phyloP scores from a whole-genome alignment of 2,797 vertebrate species.

The Lophius americanus region DNA sequence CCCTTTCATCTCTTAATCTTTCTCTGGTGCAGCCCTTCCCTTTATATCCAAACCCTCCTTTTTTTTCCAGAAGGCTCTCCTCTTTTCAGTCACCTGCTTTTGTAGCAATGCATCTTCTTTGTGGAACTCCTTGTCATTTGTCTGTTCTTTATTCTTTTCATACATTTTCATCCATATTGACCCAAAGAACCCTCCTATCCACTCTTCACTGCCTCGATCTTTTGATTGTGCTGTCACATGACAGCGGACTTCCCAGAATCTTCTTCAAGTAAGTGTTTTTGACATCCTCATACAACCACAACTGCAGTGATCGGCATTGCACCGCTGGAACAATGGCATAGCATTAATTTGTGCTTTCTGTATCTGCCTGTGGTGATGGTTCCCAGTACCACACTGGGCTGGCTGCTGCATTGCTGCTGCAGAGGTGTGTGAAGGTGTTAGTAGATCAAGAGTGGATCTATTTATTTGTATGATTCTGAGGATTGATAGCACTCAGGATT shows the following conservation, averaged over 20 bases:
- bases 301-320: conserved; percentile 30
- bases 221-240: conserved; percentile 25
- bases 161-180: conserved; percentile 33
- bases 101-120: conserved; percentile 11
- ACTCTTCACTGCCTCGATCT: conserved; percentile 21
- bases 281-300: conserved; percentile 23
- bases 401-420: conserved; percentile 13
- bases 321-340: conserved; percentile 15
- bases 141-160: conserved; percentile 20
- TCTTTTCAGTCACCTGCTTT: not conserved
- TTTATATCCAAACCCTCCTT: not conserved
- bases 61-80: not conserved
- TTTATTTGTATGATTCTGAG: conserved; percentile 17
- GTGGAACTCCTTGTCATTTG: conserved; percentile 2
- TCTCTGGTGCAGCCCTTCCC: not conserved
- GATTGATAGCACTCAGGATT: conserved; percentile 7
- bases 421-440: not conserved
- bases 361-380: conserved; percentile 21
- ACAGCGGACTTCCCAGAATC: conserved; percentile 31
- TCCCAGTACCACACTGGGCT: conserved; percentile 17
- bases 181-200: conserved; percentile 9
- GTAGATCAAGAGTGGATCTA: not conserved
- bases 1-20: conserved; percentile 19
- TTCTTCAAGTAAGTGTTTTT: conserved; percentile 67
- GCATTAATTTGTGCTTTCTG: conserved; percentile 14